These are phyloP conservation scores for Habrosyne pyritoides DNA, from an alignment of 2,888 invertebrate genomes.

Conservation along the genomic window DNA sequence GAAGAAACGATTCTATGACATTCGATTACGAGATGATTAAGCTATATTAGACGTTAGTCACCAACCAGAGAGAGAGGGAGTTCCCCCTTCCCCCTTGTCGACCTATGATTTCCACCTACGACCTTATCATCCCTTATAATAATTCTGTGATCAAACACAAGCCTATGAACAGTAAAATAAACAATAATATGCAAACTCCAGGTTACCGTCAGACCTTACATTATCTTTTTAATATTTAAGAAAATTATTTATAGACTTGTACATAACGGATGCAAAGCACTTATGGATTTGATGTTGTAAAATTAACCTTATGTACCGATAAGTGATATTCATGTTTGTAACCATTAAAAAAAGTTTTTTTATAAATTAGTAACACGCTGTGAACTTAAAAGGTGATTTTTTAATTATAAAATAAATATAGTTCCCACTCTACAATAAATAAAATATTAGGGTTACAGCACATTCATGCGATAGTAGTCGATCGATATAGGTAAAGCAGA, in stretches of 20 bases:
- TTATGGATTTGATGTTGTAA: slow-evolving; percentile 73
- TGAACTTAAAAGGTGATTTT: not conserved
- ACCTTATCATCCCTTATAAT: no score
- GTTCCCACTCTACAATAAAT: not conserved
- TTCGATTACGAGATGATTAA: no score
- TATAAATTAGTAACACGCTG: not conserved
- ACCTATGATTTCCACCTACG: no score
- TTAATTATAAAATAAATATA: not conserved
- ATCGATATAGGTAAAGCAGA: not conserved
- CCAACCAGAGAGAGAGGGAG: no score
- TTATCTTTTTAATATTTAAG: slow-evolving; percentile 11
- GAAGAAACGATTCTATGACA: no score
- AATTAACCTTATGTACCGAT: slow-evolving; percentile 23
- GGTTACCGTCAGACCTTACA: not conserved
- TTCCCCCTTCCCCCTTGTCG: no score
- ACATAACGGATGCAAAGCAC: slow-evolving; percentile 54
- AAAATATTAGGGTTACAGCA: not conserved
- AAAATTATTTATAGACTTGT: slow-evolving; percentile 30
- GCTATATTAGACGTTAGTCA: no score
- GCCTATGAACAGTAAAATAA: no score
- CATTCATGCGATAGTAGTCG: not conserved
- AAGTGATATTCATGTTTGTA: not conserved
- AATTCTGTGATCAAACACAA: no score
- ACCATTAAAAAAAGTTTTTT: not conserved
- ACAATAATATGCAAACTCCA: no score